Conservation (phyloP, 2,888 invertebrate species). For the Apodemia mormo region DNA sequence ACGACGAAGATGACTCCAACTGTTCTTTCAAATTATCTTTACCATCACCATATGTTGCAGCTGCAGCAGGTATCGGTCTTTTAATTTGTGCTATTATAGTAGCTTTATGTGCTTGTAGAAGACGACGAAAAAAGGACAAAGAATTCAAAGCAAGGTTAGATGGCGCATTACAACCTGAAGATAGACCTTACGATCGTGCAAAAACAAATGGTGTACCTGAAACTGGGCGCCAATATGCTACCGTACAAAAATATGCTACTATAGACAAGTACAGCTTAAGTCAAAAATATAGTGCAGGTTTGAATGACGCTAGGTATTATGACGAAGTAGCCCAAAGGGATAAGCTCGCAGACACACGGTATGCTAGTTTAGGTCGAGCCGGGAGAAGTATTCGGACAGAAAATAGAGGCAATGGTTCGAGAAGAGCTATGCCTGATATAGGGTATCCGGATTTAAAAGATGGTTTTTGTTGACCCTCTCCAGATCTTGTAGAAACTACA, state of each 20-base stretch:
- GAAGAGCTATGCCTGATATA: conserved; percentile 72
- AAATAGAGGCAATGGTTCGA: conserved; percentile 67
- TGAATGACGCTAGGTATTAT: conserved; percentile 78
- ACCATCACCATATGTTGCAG: conserved; percentile 85
- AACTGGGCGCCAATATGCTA: conserved; percentile 69
- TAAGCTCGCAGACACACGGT: conserved; percentile 75
- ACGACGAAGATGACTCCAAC: conserved; percentile 89
- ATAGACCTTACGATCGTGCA: conserved; percentile 83
- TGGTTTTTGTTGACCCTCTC: conserved; percentile 87
- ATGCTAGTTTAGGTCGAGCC: conserved; percentile 73
- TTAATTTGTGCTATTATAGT: conserved; percentile 81
- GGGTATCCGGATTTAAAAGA: conserved; percentile 84
- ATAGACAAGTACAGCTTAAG: conserved; percentile 80
- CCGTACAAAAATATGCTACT: conserved; percentile 78
- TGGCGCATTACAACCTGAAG: conserved; percentile 80
- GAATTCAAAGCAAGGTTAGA: conserved; percentile 83
- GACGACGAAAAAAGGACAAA: conserved; percentile 81
- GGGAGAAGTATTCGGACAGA: conserved; percentile 66
- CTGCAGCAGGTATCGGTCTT: conserved; percentile 84
- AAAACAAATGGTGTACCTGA: conserved; percentile 75
- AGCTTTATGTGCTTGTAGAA: conserved; percentile 82
- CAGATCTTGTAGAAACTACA: conserved; percentile 74
- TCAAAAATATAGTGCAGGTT: conserved; percentile 77
- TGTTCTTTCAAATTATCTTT: conserved; percentile 87
- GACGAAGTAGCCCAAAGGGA: conserved; percentile 78